These are phyloP conservation scores for Acridotheres tristis DNA, from an alignment of 2,797 vertebrate genomes.

Conservation along the genomic window DNA sequence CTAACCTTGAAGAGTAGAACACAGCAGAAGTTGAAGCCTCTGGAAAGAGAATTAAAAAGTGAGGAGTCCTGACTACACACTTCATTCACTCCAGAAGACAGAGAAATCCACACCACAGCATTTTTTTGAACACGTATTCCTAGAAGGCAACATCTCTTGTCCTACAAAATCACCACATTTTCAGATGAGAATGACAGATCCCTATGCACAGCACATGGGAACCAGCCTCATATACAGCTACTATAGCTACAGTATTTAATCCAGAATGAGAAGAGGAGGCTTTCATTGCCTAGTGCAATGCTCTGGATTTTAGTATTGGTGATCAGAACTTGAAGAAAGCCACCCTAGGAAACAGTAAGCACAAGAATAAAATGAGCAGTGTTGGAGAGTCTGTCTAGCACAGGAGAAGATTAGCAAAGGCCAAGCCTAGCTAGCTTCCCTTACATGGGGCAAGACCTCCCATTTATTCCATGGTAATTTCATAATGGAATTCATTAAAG, in stretches of 20 bases:
- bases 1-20: not conserved
- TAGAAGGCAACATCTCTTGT: not conserved
- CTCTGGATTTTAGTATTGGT: not conserved
- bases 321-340: not conserved
- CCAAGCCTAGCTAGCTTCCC: not conserved
- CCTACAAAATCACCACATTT: not conserved
- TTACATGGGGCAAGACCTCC: not conserved
- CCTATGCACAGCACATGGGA: not conserved
- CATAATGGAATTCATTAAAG: not conserved
- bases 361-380: not conserved
- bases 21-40: not conserved
- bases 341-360: not conserved
- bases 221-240: not conserved
- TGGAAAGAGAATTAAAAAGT: not conserved
- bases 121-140: not conserved
- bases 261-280: not conserved
- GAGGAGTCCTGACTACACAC: not conserved
- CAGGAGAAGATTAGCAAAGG: not conserved
- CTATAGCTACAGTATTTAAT: not conserved
- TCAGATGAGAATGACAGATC: not conserved
- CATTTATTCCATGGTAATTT: not conserved
- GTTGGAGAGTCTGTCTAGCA: not conserved
- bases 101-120: not conserved
- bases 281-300: not conserved
- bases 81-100: not conserved